phyloP scores from a whole-genome alignment of 1,140 invertebrate species.

The Megalonaias nervosa region DNA sequence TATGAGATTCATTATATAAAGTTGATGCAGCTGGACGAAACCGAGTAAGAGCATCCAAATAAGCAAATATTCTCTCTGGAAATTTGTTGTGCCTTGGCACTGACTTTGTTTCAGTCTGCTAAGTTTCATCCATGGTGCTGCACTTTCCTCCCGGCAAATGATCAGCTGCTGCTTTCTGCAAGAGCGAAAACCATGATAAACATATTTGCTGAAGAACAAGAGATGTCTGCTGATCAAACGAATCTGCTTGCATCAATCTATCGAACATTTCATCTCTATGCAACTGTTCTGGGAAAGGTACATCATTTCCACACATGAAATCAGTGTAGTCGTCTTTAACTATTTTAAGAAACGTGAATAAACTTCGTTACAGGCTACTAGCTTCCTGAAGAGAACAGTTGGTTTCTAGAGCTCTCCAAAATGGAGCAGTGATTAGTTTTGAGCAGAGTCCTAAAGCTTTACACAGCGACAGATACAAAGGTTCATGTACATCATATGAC shows the following conservation, averaged over 20 bases:
- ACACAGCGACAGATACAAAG: conserved; percentile 4
- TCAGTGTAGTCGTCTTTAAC: conserved; percentile 17
- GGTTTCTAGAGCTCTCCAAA: conserved; percentile 31
- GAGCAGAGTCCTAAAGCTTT: conserved; percentile 35
- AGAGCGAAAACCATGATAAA: conserved; percentile 1
- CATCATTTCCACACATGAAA: conserved; percentile 23
- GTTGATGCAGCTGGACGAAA: conserved; percentile 6
- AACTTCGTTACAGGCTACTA: conserved; percentile 18
- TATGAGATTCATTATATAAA: conserved; percentile 15
- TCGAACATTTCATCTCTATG: conserved; percentile 14
- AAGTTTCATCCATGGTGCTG: neutral
- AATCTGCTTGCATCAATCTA: conserved; percentile 6
- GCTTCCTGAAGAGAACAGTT: conserved; percentile 25
- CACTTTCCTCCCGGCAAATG: conserved; percentile 3
- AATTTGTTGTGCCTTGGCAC: conserved; percentile 27
- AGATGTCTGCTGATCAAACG: conserved; percentile 11
- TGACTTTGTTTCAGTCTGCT: conserved; percentile 12
- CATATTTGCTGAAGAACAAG: conserved; percentile 17
- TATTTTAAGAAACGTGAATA: conserved; percentile 14
- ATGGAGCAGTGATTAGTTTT: conserved; percentile 34
- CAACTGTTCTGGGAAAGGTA: conserved; percentile 26
- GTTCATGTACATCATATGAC: conserved; percentile 32
- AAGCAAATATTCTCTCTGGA: conserved; percentile 29
- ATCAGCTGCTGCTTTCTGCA: conserved; percentile 1
- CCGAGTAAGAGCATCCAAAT: conserved; percentile 21